phyloP scores from a whole-genome alignment of 2,113 vertebrate species.

The Monopterus albus region DNA sequence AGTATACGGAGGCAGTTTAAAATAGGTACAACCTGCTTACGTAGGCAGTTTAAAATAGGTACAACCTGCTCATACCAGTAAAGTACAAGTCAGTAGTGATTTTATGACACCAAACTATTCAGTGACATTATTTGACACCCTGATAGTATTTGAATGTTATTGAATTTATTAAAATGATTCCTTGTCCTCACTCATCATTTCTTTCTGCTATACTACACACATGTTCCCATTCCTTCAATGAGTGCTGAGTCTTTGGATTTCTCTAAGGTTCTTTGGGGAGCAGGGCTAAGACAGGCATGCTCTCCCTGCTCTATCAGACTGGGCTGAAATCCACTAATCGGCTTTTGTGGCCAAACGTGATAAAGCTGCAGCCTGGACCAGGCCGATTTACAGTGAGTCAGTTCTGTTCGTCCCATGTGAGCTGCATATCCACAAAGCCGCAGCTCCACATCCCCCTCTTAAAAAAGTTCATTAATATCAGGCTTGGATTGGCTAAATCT shows the following conservation, averaged over 20 bases:
- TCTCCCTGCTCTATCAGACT: constrained; percentile 54
- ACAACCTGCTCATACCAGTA: constrained; percentile 8
- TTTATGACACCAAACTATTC: constrained; percentile 34
- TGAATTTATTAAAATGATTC: constrained; percentile 20
- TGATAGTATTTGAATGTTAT: not conserved
- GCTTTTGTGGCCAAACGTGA: constrained; percentile 80
- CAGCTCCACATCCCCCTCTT: constrained; percentile 67
- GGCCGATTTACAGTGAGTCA: constrained; percentile 67
- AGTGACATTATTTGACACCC: not conserved
- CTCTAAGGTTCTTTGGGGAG: constrained; percentile 56
- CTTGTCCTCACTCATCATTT: constrained; percentile 26
- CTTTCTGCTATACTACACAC: constrained; percentile 34
- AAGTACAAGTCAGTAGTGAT: constrained; percentile 56
- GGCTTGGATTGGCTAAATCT: constrained; percentile 55
- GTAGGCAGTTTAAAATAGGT: constrained; percentile 32
- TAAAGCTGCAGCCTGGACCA: constrained; percentile 71
- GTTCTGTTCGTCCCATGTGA: constrained; percentile 56
- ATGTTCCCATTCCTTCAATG: constrained; percentile 43
- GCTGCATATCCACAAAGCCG: constrained; percentile 61
- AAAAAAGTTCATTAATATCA: constrained; percentile 66
- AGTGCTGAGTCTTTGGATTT: constrained; percentile 54
- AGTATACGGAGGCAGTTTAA: constrained; percentile 18
- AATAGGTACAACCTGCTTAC: constrained; percentile 16
- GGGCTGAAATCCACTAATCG: constrained; percentile 79
- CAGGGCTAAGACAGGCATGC: constrained; percentile 64